Percentiles rank a stretch among this genome's conserved stretches.
Conservation (phyloP, 2,888 invertebrate genomes). For the Cryptocephalus primarius region DNA sequence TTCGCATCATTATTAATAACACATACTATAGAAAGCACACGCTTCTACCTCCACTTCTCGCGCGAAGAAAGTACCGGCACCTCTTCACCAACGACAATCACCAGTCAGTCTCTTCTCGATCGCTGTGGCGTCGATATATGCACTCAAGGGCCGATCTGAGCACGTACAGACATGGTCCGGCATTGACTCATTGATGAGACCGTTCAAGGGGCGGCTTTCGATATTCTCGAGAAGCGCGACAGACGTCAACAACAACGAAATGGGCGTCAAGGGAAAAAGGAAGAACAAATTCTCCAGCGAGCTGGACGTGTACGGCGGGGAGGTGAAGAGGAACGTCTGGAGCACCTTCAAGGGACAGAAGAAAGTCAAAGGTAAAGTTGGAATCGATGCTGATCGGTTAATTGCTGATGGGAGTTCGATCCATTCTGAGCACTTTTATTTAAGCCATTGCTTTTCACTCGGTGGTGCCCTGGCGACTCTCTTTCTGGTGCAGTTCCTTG, state of each 20-base stretch:
- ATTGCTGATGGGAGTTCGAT: too few species aligned
- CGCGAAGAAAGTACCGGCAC: slow-evolving; percentile 2
- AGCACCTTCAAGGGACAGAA: slow-evolving; percentile 43
- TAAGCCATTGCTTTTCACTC: too few species aligned
- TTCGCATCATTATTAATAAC: too few species aligned
- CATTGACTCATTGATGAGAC: slow-evolving; percentile 40
- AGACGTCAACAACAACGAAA: slow-evolving; percentile 38
- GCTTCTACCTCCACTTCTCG: neutral
- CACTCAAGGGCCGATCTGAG: too few species aligned
- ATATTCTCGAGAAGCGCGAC: slow-evolving; percentile 43
- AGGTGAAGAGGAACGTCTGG: slow-evolving; percentile 42
- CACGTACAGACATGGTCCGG: too few species aligned
- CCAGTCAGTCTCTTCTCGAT: neutral
- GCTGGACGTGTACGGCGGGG: slow-evolving; percentile 35
- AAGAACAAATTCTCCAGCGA: slow-evolving; percentile 44
- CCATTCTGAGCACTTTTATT: too few species aligned
- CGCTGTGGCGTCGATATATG: neutral
- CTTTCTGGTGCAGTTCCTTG: too few species aligned
- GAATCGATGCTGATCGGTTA: too few species aligned
- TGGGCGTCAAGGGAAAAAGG: slow-evolving; percentile 32
- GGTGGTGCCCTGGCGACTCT: too few species aligned
- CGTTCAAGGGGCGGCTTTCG: slow-evolving; percentile 49
- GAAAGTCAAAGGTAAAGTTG: slow-evolving; percentile 35
- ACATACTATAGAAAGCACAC: too few species aligned
- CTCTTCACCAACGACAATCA: neutral